These are phyloP conservation scores for Bubo bubo DNA, from an alignment of 2,113 vertebrate species.

Conservation along the genomic window DNA sequence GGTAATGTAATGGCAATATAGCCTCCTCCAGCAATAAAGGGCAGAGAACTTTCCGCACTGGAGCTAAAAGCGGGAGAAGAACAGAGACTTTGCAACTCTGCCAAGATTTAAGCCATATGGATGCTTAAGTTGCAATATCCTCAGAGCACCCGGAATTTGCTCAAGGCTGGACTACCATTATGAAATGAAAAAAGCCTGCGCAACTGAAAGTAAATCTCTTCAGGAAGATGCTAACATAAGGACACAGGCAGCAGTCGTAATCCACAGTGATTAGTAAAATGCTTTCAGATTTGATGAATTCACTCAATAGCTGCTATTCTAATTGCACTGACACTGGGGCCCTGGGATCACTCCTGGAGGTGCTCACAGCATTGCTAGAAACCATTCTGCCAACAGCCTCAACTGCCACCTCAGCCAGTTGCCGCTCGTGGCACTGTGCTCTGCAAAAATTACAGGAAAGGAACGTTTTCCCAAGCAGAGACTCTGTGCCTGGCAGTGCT, in stretches of 20 bases:
- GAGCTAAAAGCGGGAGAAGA: neutral
- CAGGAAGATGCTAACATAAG: neutral
- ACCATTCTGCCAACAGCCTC: neutral
- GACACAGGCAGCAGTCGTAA: neutral
- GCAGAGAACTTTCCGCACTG: neutral
- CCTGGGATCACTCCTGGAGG: neutral
- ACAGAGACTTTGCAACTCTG: neutral
- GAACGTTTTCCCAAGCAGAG: neutral
- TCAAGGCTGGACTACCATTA: neutral
- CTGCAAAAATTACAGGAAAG: neutral
- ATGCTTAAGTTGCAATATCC: neutral
- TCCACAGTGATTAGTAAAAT: neutral
- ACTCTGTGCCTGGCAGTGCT: neutral
- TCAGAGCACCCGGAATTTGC: neutral
- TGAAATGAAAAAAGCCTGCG: neutral
- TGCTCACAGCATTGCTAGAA: neutral
- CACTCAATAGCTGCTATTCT: neutral
- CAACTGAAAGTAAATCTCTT: neutral
- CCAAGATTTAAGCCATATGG: neutral
- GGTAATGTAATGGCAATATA: neutral
- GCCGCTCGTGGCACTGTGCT: neutral
- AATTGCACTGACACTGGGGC: neutral
- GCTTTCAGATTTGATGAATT: neutral
- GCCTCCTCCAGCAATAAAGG: neutral
- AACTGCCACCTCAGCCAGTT: neutral